Evolutionary conservation across 2,797 vertebrate species (phyloP).

Genomic region (Betta splendens): DNA sequence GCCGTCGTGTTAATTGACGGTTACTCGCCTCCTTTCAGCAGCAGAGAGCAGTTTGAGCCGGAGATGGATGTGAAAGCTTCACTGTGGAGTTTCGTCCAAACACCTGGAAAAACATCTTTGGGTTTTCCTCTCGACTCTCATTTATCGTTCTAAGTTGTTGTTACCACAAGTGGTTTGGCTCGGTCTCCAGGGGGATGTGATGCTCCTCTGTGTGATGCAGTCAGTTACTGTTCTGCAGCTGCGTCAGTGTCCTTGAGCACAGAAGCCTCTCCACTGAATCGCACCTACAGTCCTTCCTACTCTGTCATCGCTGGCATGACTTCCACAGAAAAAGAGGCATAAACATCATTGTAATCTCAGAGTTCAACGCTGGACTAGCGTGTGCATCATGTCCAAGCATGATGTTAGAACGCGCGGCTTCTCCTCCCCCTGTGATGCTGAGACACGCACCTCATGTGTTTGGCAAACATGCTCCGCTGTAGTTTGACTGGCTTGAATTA

Average conservation of each 20-base stretch:
- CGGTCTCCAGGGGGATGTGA: conserved; percentile 45
- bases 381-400: conserved; percentile 36
- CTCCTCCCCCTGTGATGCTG: conserved; percentile 10
- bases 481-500: conserved; percentile 74
- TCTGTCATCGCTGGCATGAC: conserved; percentile 11
- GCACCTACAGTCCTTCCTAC: not conserved
- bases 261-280: conserved; percentile 2
- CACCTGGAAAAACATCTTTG: conserved; percentile 72
- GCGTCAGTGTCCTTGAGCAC: conserved; percentile 46
- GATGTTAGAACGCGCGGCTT: conserved; percentile 37
- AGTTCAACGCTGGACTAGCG: conserved; percentile 23
- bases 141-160: conserved; percentile 64
- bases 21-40: conserved; percentile 33
- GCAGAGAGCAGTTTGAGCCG: conserved; percentile 16
- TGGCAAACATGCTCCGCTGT: conserved; percentile 62
- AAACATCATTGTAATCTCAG: conserved; percentile 41
- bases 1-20: conserved; percentile 14
- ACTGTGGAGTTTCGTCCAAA: conserved; percentile 50
- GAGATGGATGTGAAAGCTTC: conserved; percentile 35
- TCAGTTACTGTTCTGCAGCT: conserved; percentile 64
- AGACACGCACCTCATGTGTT: conserved; percentile 58
- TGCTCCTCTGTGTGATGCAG: conserved; percentile 52
- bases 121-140: conserved; percentile 52
- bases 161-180: conserved; percentile 72
- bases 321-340: conserved; percentile 34